Evolutionary conservation across 2,113 vertebrate species (phyloP).

Genomic region (Paedocypris sp.): DNA sequence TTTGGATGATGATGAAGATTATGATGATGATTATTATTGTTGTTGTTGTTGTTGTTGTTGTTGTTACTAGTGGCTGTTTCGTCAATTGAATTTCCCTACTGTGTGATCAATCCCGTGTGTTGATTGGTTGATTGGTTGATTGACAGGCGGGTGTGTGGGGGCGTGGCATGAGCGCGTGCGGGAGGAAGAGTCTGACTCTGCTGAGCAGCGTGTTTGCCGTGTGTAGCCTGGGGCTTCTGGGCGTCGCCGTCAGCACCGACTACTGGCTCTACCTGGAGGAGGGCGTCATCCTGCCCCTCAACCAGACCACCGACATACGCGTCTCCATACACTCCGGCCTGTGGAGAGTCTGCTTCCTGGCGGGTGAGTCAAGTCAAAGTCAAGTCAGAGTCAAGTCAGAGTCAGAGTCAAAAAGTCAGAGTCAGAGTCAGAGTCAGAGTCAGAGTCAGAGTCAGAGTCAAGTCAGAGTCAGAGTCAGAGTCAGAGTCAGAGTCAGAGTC

Average conservation of each 20-base stretch:
- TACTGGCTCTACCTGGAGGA: slow-evolving; percentile 97
- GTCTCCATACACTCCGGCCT: slow-evolving; percentile 86
- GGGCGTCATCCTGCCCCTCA: slow-evolving; percentile 78
- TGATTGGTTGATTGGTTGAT: neutral
- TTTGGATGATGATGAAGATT: no score
- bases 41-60: no score
- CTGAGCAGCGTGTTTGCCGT: slow-evolving; percentile 90
- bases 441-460: no score
- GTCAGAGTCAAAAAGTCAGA: no score
- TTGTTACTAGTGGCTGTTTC: no score
- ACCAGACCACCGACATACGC: slow-evolving; percentile 78
- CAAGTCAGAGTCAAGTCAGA: no score
- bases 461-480: no score
- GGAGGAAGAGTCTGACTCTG: slow-evolving; percentile 86
- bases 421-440: no score
- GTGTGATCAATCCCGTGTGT: no score
- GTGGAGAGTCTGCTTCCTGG: slow-evolving; percentile 89
- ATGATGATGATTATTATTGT: no score
- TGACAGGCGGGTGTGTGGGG: slow-evolving; percentile 37
- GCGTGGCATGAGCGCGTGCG: slow-evolving; percentile 73
- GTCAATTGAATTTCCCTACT: no score
- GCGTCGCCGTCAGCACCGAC: slow-evolving; percentile 87
- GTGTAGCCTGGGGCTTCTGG: slow-evolving; percentile 79
- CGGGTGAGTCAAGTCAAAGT: slow-evolving; percentile 56
- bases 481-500: no score